Evolutionary conservation across 1,140 invertebrate genomes (phyloP).

Genomic region (Orussus abietinus): DNA sequence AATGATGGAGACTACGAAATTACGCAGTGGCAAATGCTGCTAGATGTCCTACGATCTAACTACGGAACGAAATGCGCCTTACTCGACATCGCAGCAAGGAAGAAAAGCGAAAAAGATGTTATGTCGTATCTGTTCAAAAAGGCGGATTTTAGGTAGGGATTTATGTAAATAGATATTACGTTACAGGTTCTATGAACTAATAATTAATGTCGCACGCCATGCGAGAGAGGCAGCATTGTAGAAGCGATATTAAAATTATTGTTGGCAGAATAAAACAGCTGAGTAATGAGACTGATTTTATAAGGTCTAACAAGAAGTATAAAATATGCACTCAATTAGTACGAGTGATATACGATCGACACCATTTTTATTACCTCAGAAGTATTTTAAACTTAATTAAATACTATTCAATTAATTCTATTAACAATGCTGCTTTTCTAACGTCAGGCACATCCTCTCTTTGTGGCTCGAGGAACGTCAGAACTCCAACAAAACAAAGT

Average conservation of each 20-base stretch:
- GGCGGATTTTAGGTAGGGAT: constrained; percentile 19
- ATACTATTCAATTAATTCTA: constrained; percentile 7
- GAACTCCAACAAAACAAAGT: constrained; percentile 26
- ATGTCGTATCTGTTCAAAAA: constrained; percentile 24
- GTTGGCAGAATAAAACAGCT: not conserved
- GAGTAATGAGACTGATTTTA: constrained; percentile 5
- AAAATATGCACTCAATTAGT: no score
- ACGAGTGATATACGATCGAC: no score
- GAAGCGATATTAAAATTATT: not conserved
- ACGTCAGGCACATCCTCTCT: constrained; percentile 25
- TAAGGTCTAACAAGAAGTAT: no score
- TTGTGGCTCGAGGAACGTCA: constrained; percentile 29
- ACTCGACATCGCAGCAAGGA: constrained; percentile 8
- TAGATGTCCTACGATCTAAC: constrained; percentile 13
- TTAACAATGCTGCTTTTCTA: constrained; percentile 4
- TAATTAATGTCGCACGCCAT: no score
- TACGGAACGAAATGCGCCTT: not conserved
- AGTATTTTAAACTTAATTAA: constrained; percentile 6
- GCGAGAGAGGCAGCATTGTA: no score
- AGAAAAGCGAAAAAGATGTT: constrained; percentile 24
- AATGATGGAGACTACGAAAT: constrained; percentile 4
- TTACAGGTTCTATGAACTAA: not conserved
- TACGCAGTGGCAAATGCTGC: constrained; percentile 25
- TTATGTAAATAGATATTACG: constrained; percentile 1
- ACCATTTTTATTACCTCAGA: no score